Conservation (phyloP, 2,888 invertebrate species). For the Cantharis rufa region DNA sequence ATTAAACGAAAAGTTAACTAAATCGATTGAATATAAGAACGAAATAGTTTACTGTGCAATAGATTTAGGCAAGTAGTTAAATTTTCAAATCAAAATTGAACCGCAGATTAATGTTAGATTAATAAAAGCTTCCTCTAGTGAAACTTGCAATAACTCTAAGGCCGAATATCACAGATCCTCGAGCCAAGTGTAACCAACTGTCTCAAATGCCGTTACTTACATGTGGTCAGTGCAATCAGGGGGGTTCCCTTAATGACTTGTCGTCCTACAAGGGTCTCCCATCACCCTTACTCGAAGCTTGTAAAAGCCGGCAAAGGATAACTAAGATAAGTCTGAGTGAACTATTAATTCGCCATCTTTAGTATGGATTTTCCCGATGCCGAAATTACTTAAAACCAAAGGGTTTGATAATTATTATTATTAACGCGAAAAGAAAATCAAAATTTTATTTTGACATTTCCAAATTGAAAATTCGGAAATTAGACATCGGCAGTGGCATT, state of each 20-base stretch:
- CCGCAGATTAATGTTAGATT: constrained; percentile 28
- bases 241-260: constrained; percentile 37
- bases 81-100: constrained; percentile 21
- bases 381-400: not conserved
- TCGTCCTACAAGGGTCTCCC: constrained; percentile 27
- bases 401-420: not conserved
- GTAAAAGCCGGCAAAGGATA: not conserved
- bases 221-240: constrained; percentile 41
- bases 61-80: not conserved
- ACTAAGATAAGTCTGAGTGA: not conserved
- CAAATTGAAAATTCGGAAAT: not conserved
- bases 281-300: constrained; percentile 3
- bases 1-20: not conserved
- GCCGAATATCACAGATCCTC: constrained; percentile 29
- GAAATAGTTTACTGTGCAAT: not conserved
- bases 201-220: constrained; percentile 38
- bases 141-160: constrained; percentile 28
- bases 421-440: not conserved
- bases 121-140: constrained; percentile 27
- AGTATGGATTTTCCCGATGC: not conserved
- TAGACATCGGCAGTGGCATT: not conserved
- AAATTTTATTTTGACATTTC: not conserved
- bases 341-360: not conserved
- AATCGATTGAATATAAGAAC: not conserved
- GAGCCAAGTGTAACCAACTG: constrained; percentile 33